Percentiles rank a stretch among this genome's conserved stretches.
These are phyloP conservation scores for Parnassius apollo DNA, from an alignment of 2,888 invertebrate species.

Conservation along the genomic window DNA sequence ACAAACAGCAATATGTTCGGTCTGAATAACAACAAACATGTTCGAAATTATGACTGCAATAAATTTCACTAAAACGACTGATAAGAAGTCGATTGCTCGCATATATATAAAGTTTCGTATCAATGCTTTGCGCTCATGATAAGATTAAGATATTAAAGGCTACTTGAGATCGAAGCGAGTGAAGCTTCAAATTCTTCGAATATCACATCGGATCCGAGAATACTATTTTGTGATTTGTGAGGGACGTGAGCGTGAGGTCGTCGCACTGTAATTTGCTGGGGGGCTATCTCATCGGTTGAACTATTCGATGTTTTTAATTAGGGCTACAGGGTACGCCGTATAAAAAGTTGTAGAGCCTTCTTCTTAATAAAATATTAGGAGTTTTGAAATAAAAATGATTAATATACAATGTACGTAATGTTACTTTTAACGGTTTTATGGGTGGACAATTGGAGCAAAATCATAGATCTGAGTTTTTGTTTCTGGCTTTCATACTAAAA, in stretches of 20 bases:
- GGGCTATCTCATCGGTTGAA: slow-evolving; percentile 34
- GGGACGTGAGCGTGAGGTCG: slow-evolving; percentile 45
- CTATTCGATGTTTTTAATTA: slow-evolving; percentile 17
- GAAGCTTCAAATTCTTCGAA: slow-evolving; percentile 28
- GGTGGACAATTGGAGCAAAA: too few species aligned
- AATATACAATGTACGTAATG: too few species aligned
- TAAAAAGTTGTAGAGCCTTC: too few species aligned
- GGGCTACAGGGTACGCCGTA: slow-evolving; percentile 3
- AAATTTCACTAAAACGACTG: slow-evolving; percentile 18
- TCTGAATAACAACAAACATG: neutral
- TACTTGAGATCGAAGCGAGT: slow-evolving; percentile 18
- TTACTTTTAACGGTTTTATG: too few species aligned
- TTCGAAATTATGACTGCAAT: slow-evolving; percentile 13
- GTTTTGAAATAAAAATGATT: too few species aligned
- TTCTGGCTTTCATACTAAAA: too few species aligned
- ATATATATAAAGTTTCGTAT: slow-evolving; percentile 32
- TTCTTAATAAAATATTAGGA: too few species aligned
- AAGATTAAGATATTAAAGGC: slow-evolving; percentile 2
- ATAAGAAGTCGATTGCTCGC: slow-evolving; percentile 18
- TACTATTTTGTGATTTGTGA: slow-evolving; percentile 25
- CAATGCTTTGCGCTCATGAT: slow-evolving; percentile 17
- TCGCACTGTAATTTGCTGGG: slow-evolving; percentile 53
- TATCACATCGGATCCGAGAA: slow-evolving; percentile 37
- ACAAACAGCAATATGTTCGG: too few species aligned
- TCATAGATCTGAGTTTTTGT: too few species aligned